Conservation (phyloP, 2,797 vertebrate genomes). For the Acanthopagrus latus region DNA sequence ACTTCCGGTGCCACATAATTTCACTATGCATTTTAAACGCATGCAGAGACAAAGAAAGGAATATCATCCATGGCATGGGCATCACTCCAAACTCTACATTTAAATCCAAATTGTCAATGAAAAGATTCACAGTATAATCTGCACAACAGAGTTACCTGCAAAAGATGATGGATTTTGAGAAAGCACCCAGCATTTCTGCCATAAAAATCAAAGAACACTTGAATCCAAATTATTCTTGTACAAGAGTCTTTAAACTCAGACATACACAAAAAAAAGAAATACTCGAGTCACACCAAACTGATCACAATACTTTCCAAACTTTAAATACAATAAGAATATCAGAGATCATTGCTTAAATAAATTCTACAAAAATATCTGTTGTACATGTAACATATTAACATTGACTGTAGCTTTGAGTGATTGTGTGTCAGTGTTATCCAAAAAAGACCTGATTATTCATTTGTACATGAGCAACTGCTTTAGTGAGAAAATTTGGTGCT, state of each 20-base stretch:
- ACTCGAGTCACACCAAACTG: conserved; percentile 66
- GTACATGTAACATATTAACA: conserved; percentile 97
- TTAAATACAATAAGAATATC: conserved; percentile 89
- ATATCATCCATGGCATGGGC: conserved; percentile 19
- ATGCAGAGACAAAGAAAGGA: conserved; percentile 30
- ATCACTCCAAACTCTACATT: conserved; percentile 50
- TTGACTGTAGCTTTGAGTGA: conserved; percentile 73
- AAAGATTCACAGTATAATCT: conserved; percentile 73
- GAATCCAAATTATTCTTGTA: conserved; percentile 54
- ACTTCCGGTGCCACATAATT: conserved; percentile 6
- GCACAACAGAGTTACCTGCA: conserved; percentile 50
- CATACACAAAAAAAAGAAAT: conserved; percentile 60
- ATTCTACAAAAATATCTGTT: conserved; percentile 94
- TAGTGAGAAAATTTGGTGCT: conserved; percentile 15
- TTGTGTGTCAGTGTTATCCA: conserved; percentile 48
- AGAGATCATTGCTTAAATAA: conserved; percentile 95
- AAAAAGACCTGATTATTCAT: conserved; percentile 6
- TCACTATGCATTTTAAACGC: conserved; percentile 29
- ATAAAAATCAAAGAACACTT: conserved; percentile 42
- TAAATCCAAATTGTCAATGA: conserved; percentile 56
- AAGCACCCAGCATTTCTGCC: conserved; percentile 56
- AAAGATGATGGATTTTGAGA: conserved; percentile 53
- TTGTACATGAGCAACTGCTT: conserved; percentile 1
- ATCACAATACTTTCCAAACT: conserved; percentile 84
- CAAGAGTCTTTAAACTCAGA: conserved; percentile 44